Base-by-base conservation (phyloP, 2,888 invertebrate genomes). In the Abrostola triplasia region DNA sequence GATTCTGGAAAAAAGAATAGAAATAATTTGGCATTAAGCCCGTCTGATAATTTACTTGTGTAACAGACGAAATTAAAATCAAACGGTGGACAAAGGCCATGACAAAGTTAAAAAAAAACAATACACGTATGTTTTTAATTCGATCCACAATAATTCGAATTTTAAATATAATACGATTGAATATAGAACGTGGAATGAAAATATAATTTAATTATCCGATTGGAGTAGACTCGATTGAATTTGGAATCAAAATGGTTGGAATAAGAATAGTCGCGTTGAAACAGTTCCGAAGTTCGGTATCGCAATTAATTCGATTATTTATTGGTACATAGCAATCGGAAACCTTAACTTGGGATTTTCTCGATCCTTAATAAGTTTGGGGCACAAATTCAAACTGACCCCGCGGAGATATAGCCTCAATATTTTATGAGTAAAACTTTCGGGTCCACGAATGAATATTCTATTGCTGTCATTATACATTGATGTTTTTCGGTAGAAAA, bases 351-450 rank as follows among this genome's bases (percentile, higher is more conserved):
- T 75, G 44, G 81, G 80, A 85, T 76, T 85, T 87, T 77, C 64
- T 69, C 59, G 69, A 77, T 79, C 78, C 72, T 80, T 79, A 82
- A 83, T 82, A 81, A 80, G 77, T 80, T 79, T 73, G 68, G 66
- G 67, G 70, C 56, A 72, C 70, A 76, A 81, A 78, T 82, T 82
- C 77, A 71, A 74, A 69, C 65, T 61, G 74, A 74, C 70, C 83
- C 81, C 77, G 72, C 69, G 68, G 74, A 79, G 81, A 76, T 81
- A 73, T 66, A 70, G 68, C 81, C 76, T 84, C 81, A 84, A 88
- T 88, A 85, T 84, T 89, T 84, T 79, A 86, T 79, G 73, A 83
- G 79, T 57, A 79, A 81, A 86, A 84, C 80, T 86, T 85, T 87
- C 72, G 83, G 83, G 84, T 76, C 68, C 67, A 80, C 76, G 67